phyloP scores from a whole-genome alignment of 1,140 invertebrate genomes.

The Drosophila kanapiae region DNA sequence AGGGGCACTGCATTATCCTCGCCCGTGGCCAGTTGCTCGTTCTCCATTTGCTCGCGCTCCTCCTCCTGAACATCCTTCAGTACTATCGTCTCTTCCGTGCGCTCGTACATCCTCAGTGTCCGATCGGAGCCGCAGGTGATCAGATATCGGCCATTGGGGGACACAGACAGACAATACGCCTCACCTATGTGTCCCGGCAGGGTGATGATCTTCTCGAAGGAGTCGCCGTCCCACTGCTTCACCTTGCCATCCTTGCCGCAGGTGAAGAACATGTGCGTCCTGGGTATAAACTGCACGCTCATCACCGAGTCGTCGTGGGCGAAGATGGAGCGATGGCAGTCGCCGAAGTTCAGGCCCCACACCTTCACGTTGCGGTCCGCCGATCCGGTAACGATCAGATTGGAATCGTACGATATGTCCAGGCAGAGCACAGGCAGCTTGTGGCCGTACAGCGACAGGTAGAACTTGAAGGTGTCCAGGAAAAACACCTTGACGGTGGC shows the following conservation, averaged over 20 bases:
- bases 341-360: constrained; percentile 99
- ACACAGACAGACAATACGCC: constrained; percentile 91
- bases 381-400: constrained; percentile 96
- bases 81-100: constrained; percentile 95
- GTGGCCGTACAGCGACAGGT: constrained; percentile 98
- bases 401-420: constrained; percentile 97
- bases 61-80: constrained; percentile 96
- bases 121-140: constrained; percentile 95
- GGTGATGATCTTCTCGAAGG: constrained; percentile 95
- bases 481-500: constrained; percentile 98
- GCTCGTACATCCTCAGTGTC: constrained; percentile 94
- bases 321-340: constrained; percentile 95
- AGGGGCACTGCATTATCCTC: constrained; percentile 89
- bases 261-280: constrained; percentile 97
- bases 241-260: constrained; percentile 96
- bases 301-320: constrained; percentile 98
- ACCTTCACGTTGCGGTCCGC: constrained; percentile 98
- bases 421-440: constrained; percentile 97
- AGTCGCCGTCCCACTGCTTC: constrained; percentile 99
- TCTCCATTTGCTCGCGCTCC: constrained; percentile 90
- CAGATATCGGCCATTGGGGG: constrained; percentile 92
- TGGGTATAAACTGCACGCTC: constrained; percentile 94
- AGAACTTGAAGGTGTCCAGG: constrained; percentile 97
- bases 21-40: constrained; percentile 90
- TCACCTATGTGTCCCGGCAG: constrained; percentile 93